Conservation (phyloP, 2,888 invertebrate species). For the Polydrusus cervinus region DNA sequence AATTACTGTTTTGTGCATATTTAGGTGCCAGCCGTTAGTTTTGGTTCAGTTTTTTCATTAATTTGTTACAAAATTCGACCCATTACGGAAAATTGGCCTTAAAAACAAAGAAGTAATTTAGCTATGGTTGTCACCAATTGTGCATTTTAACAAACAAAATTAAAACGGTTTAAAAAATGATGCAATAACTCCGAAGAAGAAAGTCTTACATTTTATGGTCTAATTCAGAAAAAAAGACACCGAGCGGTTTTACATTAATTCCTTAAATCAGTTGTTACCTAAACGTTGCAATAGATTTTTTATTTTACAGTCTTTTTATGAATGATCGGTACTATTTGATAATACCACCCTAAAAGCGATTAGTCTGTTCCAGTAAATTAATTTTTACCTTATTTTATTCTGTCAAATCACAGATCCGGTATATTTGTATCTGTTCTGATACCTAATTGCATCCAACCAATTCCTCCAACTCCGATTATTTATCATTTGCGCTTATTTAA, state of each 20-base stretch:
- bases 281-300: neutral
- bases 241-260: neutral
- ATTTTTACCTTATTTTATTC: no score
- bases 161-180: conserved; percentile 8
- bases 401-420: no score
- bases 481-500: no score
- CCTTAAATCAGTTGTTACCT: conserved; percentile 2
- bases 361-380: no score
- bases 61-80: neutral
- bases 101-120: conserved; percentile 9
- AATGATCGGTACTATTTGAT: no score
- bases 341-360: neutral
- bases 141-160: conserved; percentile 2
- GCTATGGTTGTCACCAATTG: conserved; percentile 15
- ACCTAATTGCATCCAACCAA: no score
- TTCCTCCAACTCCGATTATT: no score
- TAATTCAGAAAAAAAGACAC: neutral
- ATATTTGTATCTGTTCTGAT: no score
- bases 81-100: conserved; percentile 5
- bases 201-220: conserved; percentile 9
- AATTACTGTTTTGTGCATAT: conserved; percentile 6
- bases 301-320: neutral
- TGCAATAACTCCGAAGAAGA: conserved; percentile 16
- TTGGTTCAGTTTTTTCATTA: neutral
- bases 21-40: neutral